These are phyloP conservation scores for Muscicapa adusta DNA, from an alignment of 2,113 vertebrate species.

Conservation along the genomic window DNA sequence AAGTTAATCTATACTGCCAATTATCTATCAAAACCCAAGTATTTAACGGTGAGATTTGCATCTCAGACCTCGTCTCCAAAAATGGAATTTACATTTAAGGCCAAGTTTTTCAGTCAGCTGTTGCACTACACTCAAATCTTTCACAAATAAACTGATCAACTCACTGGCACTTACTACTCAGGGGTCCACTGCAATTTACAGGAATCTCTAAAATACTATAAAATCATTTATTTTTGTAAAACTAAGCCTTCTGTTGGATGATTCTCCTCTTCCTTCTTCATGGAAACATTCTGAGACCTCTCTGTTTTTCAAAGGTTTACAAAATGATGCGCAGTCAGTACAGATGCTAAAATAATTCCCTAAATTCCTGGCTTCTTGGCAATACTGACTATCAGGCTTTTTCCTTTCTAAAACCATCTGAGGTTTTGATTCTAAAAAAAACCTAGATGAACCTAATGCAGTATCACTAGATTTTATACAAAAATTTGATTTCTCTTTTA, in stretches of 20 bases:
- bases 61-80: background rate
- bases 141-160: background rate
- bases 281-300: background rate
- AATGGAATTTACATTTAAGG: background rate
- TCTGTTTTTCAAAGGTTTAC: background rate
- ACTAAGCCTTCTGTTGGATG: background rate
- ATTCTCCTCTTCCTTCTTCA: background rate
- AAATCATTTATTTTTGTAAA: background rate
- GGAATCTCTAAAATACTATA: background rate
- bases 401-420: background rate
- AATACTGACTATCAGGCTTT: background rate
- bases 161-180: background rate
- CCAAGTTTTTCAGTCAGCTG: background rate
- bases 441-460: background rate
- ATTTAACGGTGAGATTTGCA: background rate
- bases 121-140: background rate
- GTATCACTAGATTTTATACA: background rate
- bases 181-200: rapidly evolving
- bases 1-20: background rate
- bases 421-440: background rate
- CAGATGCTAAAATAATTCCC: background rate
- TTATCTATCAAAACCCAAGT: background rate
- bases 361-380: background rate
- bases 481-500: background rate
- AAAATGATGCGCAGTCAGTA: background rate